Evolutionary conservation across 2,888 invertebrate genomes (phyloP), one percentile per base, ranked within the genome.

Genomic region (Eupithecia tripunctaria): DNA sequence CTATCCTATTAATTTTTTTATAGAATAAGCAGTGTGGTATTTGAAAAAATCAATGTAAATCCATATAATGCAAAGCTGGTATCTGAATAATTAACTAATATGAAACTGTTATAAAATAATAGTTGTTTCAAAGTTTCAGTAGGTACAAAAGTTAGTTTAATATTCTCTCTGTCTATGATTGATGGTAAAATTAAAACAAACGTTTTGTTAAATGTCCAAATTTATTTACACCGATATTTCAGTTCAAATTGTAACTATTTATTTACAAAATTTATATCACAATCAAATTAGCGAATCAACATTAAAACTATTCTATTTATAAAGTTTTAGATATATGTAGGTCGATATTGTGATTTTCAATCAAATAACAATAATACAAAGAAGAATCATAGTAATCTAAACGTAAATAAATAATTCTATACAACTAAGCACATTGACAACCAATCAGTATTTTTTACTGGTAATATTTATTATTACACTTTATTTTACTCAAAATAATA

Each of bases 221-320:
- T 90, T 90, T 85, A 87, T 89, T 91, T 89, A 90, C 90, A 91
- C 81, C 82, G 84, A 89, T 84, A 82, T 78, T 80, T 89, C 89
- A 89, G 87, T 91, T 89, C 85, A 85, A 86, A 89, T 25, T 56
- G 56, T 89, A 88, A 79, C 81, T 80, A 82, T 80, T 84, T 91
- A 88, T 91, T 86, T 92, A 92, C 92, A 92, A 90, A 89, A 87
- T 82, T 85, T 86, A 82, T 91, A 93, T 93, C 92, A 93, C 93
- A 93, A 89, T 91, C 85, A 92, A 92, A 92, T 89, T 88, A 91
- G 91, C 89, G 85, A 88, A 74, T 78, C 36, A 80, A 76, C 78
- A 78, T 79, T 84, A 80, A 86, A 84, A 86, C 85, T 86, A 85
- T 85, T 84, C 87, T 89, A 89, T 82, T 87, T 86, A 87, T 86